Percentiles rank a stretch among this genome's conserved stretches.
These are phyloP conservation scores for Diarsia rubi DNA, from an alignment of 2,888 invertebrate species.

Conservation along the genomic window DNA sequence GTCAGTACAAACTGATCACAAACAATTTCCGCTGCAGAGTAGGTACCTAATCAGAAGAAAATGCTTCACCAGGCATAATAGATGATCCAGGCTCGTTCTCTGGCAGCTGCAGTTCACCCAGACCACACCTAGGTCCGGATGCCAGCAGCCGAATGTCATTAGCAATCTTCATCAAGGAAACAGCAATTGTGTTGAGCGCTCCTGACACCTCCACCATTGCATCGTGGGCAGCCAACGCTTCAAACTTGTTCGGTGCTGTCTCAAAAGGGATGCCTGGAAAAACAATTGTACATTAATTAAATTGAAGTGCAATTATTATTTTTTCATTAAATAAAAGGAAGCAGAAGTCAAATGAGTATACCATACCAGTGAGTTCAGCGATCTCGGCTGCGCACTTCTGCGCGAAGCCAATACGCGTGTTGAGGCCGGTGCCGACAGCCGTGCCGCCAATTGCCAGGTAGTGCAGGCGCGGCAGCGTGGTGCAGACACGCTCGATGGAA, in stretches of 20 bases:
- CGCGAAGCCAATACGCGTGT: conserved; percentile 98
- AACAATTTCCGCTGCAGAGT: neutral
- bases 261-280: conserved; percentile 94
- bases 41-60: neutral
- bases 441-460: conserved; percentile 98
- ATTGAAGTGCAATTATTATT: too few relatives aligned
- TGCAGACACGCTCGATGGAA: conserved; percentile 95
- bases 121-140: conserved; percentile 98
- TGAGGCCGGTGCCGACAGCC: conserved; percentile 99
- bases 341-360: neutral
- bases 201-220: conserved; percentile 98
- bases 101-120: conserved; percentile 97
- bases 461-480: conserved; percentile 96
- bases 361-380: conserved; percentile 93
- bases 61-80: conserved; percentile 97
- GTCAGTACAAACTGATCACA: neutral
- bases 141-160: conserved; percentile 98
- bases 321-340: too few relatives aligned
- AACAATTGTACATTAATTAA: neutral
- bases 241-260: conserved; percentile 99
- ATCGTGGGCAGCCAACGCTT: conserved; percentile 98
- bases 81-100: conserved; percentile 99
- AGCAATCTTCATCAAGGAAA: conserved; percentile 98
- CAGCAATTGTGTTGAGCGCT: conserved; percentile 97
- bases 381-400: conserved; percentile 97